A percentile compares a stretch with the other conserved stretches of the same genome.
These are phyloP conservation scores for Natrix natrix DNA, from an alignment of 2,797 vertebrate genomes.

Conservation along the genomic window DNA sequence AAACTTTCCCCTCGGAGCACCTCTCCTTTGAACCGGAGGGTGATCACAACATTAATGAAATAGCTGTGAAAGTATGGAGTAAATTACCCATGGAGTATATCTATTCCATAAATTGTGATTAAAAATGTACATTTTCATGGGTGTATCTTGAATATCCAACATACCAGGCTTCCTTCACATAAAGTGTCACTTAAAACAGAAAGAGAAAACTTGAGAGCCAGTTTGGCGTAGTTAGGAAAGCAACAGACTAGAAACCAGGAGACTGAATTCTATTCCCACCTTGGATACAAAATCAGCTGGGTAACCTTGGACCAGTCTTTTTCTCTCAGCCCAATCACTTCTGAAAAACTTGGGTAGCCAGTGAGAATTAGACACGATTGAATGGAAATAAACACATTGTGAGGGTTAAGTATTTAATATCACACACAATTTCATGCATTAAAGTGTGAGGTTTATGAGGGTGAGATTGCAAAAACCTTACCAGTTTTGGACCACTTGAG, in stretches of 20 bases:
- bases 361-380: not conserved
- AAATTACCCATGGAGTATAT: not conserved
- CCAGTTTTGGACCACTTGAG: not conserved
- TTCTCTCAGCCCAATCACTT: not conserved
- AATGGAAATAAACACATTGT: not conserved
- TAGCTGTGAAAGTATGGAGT: not conserved
- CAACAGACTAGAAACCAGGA: not conserved
- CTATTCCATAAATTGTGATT: not conserved
- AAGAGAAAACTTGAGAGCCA: not conserved
- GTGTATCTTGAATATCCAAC: not conserved
- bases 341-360: not conserved
- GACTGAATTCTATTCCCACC: not conserved
- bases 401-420: not conserved
- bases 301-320: not conserved
- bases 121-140: not conserved
- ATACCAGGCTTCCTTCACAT: not conserved
- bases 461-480: not conserved
- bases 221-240: not conserved
- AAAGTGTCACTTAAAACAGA: not conserved
- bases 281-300: not conserved
- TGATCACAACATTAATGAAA: not conserved
- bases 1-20: not conserved
- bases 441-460: not conserved
- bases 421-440: not conserved
- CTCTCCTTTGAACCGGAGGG: not conserved